Percentiles rank a stretch among this genome's conserved stretches.
Conservation (phyloP, 2,888 invertebrate species). For the Ctenicera cuprea region DNA sequence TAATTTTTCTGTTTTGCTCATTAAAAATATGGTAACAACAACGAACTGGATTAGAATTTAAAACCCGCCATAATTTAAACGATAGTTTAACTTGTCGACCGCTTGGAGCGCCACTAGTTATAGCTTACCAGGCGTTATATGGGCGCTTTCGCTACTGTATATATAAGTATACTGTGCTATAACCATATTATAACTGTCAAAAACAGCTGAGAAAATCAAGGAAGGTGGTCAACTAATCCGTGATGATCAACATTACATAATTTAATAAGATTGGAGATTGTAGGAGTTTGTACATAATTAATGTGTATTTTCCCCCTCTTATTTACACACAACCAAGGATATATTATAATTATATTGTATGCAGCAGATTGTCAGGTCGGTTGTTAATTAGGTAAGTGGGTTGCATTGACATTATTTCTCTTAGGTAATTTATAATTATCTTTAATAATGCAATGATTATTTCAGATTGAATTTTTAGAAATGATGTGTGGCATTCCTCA, state of each 20-base stretch:
- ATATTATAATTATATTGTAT: background rate
- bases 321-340: background rate
- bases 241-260: slow-evolving; percentile 17
- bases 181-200: too few relatives aligned
- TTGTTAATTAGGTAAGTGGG: slow-evolving; percentile 21
- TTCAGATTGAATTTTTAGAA: slow-evolving; percentile 34
- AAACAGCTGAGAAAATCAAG: slow-evolving; percentile 15
- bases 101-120: too few relatives aligned
- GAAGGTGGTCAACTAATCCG: too few relatives aligned
- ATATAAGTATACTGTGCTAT: too few relatives aligned
- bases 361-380: background rate
- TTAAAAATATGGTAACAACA: too few relatives aligned
- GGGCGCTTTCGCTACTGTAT: too few relatives aligned
- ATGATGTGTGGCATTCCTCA: slow-evolving; percentile 58
- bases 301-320: background rate
- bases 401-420: background rate
- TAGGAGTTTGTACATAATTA: background rate
- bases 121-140: too few relatives aligned
- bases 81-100: too few relatives aligned
- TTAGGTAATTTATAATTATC: too few relatives aligned
- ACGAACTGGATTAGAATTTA: too few relatives aligned
- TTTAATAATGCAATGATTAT: background rate
- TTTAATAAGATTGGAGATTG: slow-evolving; percentile 3
- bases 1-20: too few relatives aligned
- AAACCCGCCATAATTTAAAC: too few relatives aligned